These are phyloP conservation scores for Trachurus trachurus DNA, from an alignment of 2,797 vertebrate species.

Conservation along the genomic window DNA sequence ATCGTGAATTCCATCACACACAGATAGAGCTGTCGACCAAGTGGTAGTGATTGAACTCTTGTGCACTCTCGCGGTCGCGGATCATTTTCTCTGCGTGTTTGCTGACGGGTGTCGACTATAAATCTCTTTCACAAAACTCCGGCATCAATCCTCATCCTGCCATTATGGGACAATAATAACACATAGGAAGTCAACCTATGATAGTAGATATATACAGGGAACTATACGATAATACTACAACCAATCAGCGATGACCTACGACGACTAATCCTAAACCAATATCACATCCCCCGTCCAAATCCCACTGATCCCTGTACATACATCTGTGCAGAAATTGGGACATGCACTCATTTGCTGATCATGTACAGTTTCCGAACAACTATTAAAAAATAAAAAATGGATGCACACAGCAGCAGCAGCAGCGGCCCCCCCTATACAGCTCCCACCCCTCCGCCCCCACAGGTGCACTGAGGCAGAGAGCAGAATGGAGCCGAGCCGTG, in stretches of 20 bases:
- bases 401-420: constrained; percentile 16
- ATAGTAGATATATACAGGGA: constrained; percentile 18
- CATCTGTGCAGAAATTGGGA: constrained; percentile 46
- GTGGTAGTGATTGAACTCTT: constrained; percentile 56
- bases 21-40: constrained; percentile 49
- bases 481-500: constrained; percentile 77
- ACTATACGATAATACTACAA: constrained; percentile 20
- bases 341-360: neutral
- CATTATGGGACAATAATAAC: constrained; percentile 22
- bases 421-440: constrained; percentile 13
- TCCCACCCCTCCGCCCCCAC: constrained; percentile 54
- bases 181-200: constrained; percentile 23
- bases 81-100: constrained; percentile 32
- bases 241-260: constrained; percentile 33
- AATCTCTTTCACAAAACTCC: constrained; percentile 30
- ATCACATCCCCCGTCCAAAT: constrained; percentile 45
- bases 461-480: constrained; percentile 77
- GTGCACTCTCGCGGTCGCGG: constrained; percentile 5
- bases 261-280: constrained; percentile 59
- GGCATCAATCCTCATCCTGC: constrained; percentile 21
- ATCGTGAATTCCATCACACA: constrained; percentile 72
- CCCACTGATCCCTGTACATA: constrained; percentile 52
- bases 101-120: constrained; percentile 26
- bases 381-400: too few relatives aligned
- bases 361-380: constrained; percentile 1